Evolutionary conservation across 2,113 vertebrate genomes (phyloP), one percentile per base, ranked within the genome.

Genomic region (Bettongia penicillata): DNA sequence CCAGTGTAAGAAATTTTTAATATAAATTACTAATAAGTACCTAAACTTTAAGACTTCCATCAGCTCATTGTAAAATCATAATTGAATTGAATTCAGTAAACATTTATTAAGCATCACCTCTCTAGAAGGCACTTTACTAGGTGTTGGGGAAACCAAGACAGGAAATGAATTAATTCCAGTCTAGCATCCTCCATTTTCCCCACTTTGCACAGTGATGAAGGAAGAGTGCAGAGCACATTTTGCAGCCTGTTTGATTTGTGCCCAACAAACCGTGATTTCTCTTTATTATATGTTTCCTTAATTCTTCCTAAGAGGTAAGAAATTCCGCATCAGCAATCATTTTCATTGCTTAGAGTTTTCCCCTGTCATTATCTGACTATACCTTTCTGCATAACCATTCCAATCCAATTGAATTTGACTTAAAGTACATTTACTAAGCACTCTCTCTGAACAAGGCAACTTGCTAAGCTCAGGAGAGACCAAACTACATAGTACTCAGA

Each of bases 31-130:
- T 89, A 94, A 31, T 37, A 94, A 94, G 93, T 24, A 22, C 49
- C 8, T 28, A 90, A 93, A 84, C 22, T 91, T 55, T 91, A 68
- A 68, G 91, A 90, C 31, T 28, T 93, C 37, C 91, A 91, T 90
- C 50, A 94, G 25, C 52, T 93, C 53, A 26, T 97, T 61, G 14
- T n/a, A 50, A 95, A 96, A 96, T 51, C 91, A 26, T 3, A 90
- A 84, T 53, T 50, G 0, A 53, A 84, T 84, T 43, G 12, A 68
- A 68, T 68, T 68, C 61, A 37, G 28, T 23, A 55, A 61, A 61
- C 57, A 61, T 61, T 61, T 61, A 31, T 31, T 61, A 61, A 61
- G 28, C 28, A 12, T 31, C 28, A 28, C 28, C 57, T 61, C 12
- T 61, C 31, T 31, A 61, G 57, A 31, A 61, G 57, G 28, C 28